Conservation (phyloP, 1,140 invertebrate genomes). For the Leptestheria dahalacensis region DNA sequence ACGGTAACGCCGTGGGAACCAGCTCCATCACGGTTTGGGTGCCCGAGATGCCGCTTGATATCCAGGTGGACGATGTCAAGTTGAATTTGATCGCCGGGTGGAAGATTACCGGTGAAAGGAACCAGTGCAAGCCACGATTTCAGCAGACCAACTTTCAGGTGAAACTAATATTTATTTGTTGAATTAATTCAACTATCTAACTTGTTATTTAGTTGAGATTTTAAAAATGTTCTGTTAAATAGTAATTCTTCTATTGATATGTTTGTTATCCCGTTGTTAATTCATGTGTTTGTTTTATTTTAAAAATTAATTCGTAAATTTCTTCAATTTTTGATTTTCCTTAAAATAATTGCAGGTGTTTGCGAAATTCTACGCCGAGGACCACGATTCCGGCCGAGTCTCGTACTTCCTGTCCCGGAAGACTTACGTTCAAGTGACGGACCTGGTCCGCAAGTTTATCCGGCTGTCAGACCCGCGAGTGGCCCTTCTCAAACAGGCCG, state of each 20-base stretch:
- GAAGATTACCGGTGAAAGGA: conserved; percentile 58
- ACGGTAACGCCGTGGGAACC: conserved; percentile 74
- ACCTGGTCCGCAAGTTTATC: conserved; percentile 66
- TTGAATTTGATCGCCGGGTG: conserved; percentile 79
- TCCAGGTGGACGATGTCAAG: conserved; percentile 70
- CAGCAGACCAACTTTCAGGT: conserved; percentile 23
- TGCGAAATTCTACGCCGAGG: conserved; percentile 71
- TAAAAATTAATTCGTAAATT: background rate
- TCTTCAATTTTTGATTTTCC: background rate
- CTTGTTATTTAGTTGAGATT: too few relatives aligned
- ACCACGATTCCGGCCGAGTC: conserved; percentile 78
- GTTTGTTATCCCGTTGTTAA: background rate
- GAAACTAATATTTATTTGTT: conserved; percentile 9
- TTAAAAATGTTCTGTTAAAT: too few relatives aligned
- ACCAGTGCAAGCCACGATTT: conserved; percentile 20
- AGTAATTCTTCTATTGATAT: too few relatives aligned
- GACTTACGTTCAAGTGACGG: conserved; percentile 74
- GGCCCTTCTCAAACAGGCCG: conserved; percentile 48
- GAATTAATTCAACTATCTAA: background rate
- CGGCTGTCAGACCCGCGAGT: conserved; percentile 76
- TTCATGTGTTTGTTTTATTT: too few relatives aligned
- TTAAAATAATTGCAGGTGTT: too few relatives aligned
- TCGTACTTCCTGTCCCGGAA: conserved; percentile 76
- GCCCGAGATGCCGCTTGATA: conserved; percentile 82
- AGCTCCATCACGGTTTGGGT: conserved; percentile 90